These are phyloP conservation scores for Ceryle rudis DNA, from an alignment of 2,797 vertebrate species.

Conservation along the genomic window DNA sequence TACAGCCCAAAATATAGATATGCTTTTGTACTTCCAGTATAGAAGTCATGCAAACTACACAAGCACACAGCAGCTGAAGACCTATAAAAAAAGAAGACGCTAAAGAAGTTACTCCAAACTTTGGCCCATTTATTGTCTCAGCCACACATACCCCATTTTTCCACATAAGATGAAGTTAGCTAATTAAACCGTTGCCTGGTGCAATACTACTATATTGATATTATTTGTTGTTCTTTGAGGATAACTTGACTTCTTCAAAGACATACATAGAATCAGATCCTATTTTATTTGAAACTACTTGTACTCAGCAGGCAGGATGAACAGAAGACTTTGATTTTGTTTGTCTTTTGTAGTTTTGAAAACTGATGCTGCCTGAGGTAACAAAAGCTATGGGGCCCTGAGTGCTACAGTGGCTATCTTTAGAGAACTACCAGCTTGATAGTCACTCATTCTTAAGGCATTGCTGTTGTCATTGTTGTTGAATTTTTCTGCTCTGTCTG, in stretches of 20 bases:
- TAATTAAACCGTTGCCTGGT: background rate
- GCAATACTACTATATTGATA: background rate
- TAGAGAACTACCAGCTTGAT: background rate
- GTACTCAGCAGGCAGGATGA: background rate
- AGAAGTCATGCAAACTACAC: background rate
- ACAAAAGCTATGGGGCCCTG: background rate
- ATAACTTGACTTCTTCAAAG: background rate
- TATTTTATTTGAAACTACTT: background rate
- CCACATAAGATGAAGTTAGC: background rate
- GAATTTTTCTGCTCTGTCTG: background rate
- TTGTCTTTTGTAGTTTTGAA: background rate
- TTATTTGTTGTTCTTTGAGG: background rate
- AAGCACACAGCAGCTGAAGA: background rate
- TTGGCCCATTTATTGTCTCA: background rate
- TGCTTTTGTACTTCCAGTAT: background rate
- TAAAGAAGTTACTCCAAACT: background rate
- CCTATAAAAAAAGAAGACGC: background rate
- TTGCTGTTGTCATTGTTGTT: background rate
- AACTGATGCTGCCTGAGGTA: background rate
- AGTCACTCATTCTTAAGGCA: background rate
- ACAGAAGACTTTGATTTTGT: background rate
- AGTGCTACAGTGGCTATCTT: background rate
- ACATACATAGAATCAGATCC: background rate
- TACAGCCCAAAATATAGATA: background rate
- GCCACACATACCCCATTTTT: background rate